phyloP scores from a whole-genome alignment of 2,888 invertebrate genomes.

The Megaustenia siamemsis region DNA sequence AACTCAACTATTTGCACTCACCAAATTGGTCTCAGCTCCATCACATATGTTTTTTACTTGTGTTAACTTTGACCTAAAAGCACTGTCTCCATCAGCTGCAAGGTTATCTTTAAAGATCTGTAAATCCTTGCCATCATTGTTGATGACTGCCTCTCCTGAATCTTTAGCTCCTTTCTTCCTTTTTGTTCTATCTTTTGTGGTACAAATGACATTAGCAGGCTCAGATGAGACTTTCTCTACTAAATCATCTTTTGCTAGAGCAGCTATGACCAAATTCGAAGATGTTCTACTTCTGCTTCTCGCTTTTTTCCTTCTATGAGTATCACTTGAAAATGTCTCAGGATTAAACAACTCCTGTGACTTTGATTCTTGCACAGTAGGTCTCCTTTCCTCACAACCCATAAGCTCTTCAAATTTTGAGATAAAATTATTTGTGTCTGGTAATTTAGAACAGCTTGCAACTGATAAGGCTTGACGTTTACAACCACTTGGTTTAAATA shows the following conservation, averaged over 20 bases:
- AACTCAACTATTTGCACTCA: background rate
- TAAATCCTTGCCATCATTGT: background rate
- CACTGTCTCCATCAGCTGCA: background rate
- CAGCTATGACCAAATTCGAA: background rate
- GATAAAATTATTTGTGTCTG: background rate
- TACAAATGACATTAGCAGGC: background rate
- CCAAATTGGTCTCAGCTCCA: background rate
- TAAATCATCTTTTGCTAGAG: background rate
- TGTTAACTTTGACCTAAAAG: background rate
- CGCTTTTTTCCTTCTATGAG: background rate
- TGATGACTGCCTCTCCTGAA: background rate
- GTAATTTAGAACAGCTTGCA: background rate
- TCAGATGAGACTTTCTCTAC: background rate
- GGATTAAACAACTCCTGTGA: background rate
- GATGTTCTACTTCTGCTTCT: background rate
- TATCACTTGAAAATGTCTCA: background rate
- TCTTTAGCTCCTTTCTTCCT: background rate
- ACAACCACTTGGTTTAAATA: background rate
- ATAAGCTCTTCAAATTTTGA: background rate
- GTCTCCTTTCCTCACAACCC: background rate
- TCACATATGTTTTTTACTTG: background rate
- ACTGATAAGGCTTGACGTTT: background rate
- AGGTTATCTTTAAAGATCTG: background rate
- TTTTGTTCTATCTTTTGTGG: background rate
- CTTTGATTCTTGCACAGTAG: background rate